These are phyloP conservation scores for Fregata magnificens DNA, from an alignment of 2,113 vertebrate genomes.

Conservation along the genomic window DNA sequence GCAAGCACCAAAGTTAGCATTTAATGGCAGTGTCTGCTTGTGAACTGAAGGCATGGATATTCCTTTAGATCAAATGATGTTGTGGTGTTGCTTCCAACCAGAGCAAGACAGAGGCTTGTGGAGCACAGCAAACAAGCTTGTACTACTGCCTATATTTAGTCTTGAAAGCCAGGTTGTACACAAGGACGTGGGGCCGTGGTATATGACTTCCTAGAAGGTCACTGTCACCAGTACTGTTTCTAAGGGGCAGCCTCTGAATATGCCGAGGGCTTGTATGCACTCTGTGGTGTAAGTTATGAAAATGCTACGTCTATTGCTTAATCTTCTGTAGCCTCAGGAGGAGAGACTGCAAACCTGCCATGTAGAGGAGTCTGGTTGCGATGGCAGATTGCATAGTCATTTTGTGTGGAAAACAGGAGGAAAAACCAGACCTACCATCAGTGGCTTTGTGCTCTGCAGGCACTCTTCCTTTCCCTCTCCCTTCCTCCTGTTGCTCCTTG, in stretches of 20 bases:
- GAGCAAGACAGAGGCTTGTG: not conserved
- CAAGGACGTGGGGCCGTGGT: accelerated
- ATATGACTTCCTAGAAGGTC: not conserved
- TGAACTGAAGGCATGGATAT: not conserved
- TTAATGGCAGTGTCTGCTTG: not conserved
- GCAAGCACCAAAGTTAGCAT: not conserved
- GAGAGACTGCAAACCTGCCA: not conserved
- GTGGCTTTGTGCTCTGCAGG: not conserved
- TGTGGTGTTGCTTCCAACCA: not conserved
- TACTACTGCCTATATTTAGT: not conserved
- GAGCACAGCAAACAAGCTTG: not conserved
- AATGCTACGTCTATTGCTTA: not conserved
- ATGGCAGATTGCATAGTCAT: not conserved
- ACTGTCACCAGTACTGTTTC: not conserved
- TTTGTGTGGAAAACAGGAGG: not conserved
- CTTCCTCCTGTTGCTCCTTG: not conserved
- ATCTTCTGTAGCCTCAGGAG: not conserved
- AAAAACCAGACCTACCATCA: not conserved
- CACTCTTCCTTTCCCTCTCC: not conserved
- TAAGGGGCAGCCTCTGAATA: not conserved
- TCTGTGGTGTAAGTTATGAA: not conserved
- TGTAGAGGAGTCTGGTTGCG: not conserved
- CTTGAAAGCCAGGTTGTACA: not conserved
- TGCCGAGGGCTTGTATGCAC: not conserved
- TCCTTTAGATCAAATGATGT: not conserved